phyloP scores from a whole-genome alignment of 2,888 invertebrate species.

The Aphodius sticticus region DNA sequence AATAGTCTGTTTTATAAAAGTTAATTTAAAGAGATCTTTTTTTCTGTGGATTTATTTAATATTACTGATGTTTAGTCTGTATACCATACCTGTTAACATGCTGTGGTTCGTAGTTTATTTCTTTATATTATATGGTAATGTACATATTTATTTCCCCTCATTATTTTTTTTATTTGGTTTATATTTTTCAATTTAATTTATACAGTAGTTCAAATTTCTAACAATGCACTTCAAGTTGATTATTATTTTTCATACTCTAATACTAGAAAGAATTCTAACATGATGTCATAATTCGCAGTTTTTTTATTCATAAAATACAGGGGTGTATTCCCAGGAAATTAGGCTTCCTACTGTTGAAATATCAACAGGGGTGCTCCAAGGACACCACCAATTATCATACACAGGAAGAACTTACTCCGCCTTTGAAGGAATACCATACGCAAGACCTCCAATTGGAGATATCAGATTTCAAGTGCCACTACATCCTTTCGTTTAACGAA shows the following conservation, averaged over 20 bases:
- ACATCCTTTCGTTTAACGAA: background rate
- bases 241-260: too few species aligned
- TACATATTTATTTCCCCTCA: too few species aligned
- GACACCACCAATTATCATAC: constrained; percentile 26
- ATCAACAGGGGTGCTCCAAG: constrained; percentile 27
- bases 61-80: too few species aligned
- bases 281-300: too few species aligned
- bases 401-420: constrained; percentile 28
- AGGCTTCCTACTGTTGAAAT: constrained; percentile 25
- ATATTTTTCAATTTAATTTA: too few species aligned
- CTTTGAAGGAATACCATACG: constrained; percentile 33
- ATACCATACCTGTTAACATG: background rate
- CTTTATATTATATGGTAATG: background rate
- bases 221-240: too few species aligned
- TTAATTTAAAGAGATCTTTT: too few species aligned
- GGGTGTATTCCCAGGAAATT: constrained; percentile 11
- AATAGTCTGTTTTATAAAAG: too few species aligned
- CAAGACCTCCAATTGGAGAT: constrained; percentile 30
- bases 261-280: too few species aligned
- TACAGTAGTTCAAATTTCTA: too few species aligned
- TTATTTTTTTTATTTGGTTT: too few species aligned
- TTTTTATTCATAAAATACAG: background rate
- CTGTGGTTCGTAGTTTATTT: background rate
- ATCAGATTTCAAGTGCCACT: constrained; percentile 31
- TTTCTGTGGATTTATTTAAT: too few species aligned